Evolutionary conservation across 2,113 vertebrate genomes (phyloP), one percentile per base, ranked within the genome.

Genomic region (Indicator indicator): DNA sequence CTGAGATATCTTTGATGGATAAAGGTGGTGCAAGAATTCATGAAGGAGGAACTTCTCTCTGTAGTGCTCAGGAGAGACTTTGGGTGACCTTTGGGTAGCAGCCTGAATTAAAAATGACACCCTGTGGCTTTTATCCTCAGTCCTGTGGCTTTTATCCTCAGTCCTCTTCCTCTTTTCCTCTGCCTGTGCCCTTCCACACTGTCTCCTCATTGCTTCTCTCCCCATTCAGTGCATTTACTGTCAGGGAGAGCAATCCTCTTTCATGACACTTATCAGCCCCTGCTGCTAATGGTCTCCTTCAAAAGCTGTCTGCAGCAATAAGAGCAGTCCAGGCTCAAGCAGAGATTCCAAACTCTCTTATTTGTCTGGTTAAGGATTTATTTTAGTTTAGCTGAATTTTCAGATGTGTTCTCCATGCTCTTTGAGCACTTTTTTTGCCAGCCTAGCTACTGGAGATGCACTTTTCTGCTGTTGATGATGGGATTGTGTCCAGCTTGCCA

Each of bases 231-330:
- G 56, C 56, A 60, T 89, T 89, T 77, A 64, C 77, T 85, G 69
- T 58, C 54, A 54, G 81, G 30, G 36, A 70, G 65, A 86, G 75
- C 76, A 83, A 77, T 91, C 91, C 78, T 93, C 83, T 93, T 90
- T 91, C 83, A 81, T 90, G 93, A 60, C 23, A 0, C 58, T 95
- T 58, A 94, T 91, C 82, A 78, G 69, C 6, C 8, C 78, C 60
- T 83, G 75, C 77, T 93, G 54, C 48, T 94, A 70, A 83, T 89
- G 52, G 69, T 91, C 76, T 86, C 75, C 52, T 89, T 87, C 75
- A 83, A 60, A 91, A 78, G 54, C 72, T 83, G 8, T 82, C 33
- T 81, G 44, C 30, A 65, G 58, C 48, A 82, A 9, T 92, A 74
- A 64, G 42, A 68, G 23, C 46, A 68, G 20, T 59, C 55, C 28